Conservation (phyloP, 1,140 invertebrate species). For the Orussus abietinus region DNA sequence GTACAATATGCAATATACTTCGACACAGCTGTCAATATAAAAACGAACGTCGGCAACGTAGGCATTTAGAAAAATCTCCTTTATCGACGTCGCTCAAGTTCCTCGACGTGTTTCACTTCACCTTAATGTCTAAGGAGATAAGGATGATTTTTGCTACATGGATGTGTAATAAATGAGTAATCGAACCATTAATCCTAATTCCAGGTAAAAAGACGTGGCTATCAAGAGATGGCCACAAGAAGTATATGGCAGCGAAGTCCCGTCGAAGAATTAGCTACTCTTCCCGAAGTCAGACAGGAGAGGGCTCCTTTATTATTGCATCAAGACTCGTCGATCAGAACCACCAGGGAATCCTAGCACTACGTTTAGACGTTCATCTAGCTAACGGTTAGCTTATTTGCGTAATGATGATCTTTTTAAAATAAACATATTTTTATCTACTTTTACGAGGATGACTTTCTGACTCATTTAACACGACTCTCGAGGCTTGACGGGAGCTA, state of each 20-base stretch:
- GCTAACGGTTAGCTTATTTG: conserved; percentile 21
- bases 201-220: conserved; percentile 43
- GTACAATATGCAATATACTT: too few relatives aligned
- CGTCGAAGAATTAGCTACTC: conserved; percentile 44
- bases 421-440: conserved; percentile 34
- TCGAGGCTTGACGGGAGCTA: background rate
- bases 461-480: background rate
- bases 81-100: conserved; percentile 1
- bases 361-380: conserved; percentile 23
- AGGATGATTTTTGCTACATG: too few relatives aligned
- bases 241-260: conserved; percentile 48
- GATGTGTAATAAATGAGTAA: conserved; percentile 1
- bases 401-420: conserved; percentile 22
- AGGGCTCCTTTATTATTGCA: conserved; percentile 43
- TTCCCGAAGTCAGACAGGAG: conserved; percentile 48
- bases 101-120: too few relatives aligned
- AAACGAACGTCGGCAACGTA: too few relatives aligned
- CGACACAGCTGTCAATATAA: too few relatives aligned
- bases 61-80: background rate
- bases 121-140: too few relatives aligned
- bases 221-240: conserved; percentile 42
- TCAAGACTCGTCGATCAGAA: conserved; percentile 46
- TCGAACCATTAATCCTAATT: conserved; percentile 5
- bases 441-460: conserved; percentile 12
- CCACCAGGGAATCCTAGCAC: conserved; percentile 32